phyloP scores from a whole-genome alignment of 2,888 invertebrate species.

The Xestobium rufovillosum region DNA sequence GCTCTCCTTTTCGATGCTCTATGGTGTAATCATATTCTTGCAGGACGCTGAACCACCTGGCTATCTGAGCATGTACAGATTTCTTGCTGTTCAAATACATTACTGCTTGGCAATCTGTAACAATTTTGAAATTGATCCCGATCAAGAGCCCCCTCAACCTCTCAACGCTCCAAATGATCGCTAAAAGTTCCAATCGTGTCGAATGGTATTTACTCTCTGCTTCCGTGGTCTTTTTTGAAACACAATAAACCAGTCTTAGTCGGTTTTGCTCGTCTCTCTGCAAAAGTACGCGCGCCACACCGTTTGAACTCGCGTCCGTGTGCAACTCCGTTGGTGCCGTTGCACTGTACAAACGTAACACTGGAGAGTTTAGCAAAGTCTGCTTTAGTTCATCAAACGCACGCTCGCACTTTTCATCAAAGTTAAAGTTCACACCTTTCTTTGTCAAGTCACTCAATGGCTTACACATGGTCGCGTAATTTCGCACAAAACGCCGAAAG shows the following conservation, averaged over 20 bases:
- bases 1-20: slow-evolving; percentile 21
- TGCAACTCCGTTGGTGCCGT: slow-evolving; percentile 20
- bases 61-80: slow-evolving; percentile 25
- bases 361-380: slow-evolving; percentile 12
- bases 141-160: slow-evolving; percentile 25
- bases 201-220: slow-evolving; percentile 25
- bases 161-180: slow-evolving; percentile 25
- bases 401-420: slow-evolving; percentile 8
- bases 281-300: slow-evolving; percentile 26
- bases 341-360: slow-evolving; percentile 18
- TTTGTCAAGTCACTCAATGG: slow-evolving; percentile 27
- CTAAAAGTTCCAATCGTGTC: slow-evolving; percentile 25
- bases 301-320: slow-evolving; percentile 20
- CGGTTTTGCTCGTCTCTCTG: slow-evolving; percentile 23
- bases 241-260: slow-evolving; percentile 25
- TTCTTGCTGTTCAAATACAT: slow-evolving; percentile 23
- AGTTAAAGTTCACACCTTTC: slow-evolving; percentile 19
- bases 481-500: slow-evolving; percentile 22
- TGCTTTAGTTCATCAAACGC: slow-evolving; percentile 17
- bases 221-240: slow-evolving; percentile 25
- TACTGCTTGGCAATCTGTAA: slow-evolving; percentile 29
- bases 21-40: slow-evolving; percentile 26
- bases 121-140: slow-evolving; percentile 25
- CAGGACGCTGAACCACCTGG: slow-evolving; percentile 21
- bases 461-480: slow-evolving; percentile 24